Percentiles rank a stretch among this genome's conserved stretches.
Conservation (phyloP, 2,888 invertebrate genomes). For the Epirrhoe tristata region DNA sequence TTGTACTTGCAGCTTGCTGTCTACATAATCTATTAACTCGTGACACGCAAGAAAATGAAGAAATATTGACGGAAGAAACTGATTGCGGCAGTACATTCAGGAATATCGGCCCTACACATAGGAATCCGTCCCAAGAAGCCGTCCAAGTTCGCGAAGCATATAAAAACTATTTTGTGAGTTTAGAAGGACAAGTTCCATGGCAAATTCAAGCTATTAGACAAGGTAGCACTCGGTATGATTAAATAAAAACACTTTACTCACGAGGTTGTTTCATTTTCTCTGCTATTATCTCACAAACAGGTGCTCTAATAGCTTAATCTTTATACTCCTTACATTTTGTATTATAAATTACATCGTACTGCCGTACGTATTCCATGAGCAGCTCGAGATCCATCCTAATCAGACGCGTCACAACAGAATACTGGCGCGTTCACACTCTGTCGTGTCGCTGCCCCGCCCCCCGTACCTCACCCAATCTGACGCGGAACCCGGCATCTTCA, state of each 20-base stretch:
- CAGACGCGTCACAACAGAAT: background rate
- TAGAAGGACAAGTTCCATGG: conserved; percentile 39
- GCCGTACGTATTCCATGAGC: background rate
- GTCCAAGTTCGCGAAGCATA: conserved; percentile 37
- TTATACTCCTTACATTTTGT: background rate
- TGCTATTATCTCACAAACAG: conserved; percentile 40
- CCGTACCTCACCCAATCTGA: background rate
- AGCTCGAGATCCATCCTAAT: background rate
- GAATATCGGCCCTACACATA: background rate
- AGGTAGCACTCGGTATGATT: conserved; percentile 27
- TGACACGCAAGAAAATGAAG: background rate
- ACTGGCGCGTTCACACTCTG: background rate
- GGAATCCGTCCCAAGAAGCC: conserved; percentile 37
- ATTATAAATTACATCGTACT: background rate
- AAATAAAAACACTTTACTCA: conserved; percentile 36
- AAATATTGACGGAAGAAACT: background rate
- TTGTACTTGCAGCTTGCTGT: conserved; percentile 36
- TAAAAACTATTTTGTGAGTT: conserved; percentile 35
- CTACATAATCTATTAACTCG: conserved; percentile 11
- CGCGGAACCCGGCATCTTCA: no score
- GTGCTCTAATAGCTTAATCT: background rate
- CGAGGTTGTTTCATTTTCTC: conserved; percentile 41
- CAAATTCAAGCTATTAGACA: conserved; percentile 37
- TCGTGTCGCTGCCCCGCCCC: background rate
- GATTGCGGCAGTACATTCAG: no score